Evolutionary conservation across 30 jellyfish, hydroid and myxozoan species (phyloP), one percentile per base, ranked within the genome.

Genomic region (Pseudorhiza aurosa): DNA sequence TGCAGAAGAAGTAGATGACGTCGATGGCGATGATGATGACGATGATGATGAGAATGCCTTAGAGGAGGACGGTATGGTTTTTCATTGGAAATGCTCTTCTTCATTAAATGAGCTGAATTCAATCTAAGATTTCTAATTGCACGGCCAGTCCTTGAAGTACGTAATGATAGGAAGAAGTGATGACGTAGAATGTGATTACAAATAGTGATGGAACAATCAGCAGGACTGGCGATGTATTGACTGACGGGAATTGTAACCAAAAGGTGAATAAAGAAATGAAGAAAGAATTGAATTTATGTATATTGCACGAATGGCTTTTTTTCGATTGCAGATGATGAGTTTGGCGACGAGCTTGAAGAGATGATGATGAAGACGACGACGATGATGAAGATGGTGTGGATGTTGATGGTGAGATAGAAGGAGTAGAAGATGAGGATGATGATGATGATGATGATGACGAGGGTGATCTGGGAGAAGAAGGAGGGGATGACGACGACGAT

Each of bases 361-460:
- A 46, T 0, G 97, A 88, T 44, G 97, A 53, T 33, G 96, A 35
- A 0, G 90, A 53, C 27, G 95, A 83, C 0, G 96, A 78, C 14
- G 97, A 64, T 21, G 97, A 69, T 12, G 95, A 58, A 45, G 95
- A 64, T 46, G 97, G 62, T 19, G 88, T n/a, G 8, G 93, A 65
- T 11, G 96, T 9, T 36, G 97, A 18, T n/a, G 90, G 31, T 19
- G 75, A 31, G 8, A 75, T 31, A 25, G 93, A 49, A 36, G 96
- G 77, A 8, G 97, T 22, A 8, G 90, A 22, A 17, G 97, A 21
- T 25, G 95, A 25, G 11, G 97, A 81, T 18, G 91, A 70, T 24
- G 97, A 88, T 11, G 90, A 88, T 60, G 97, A 88, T 22, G 97
- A 88, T 18, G 97, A 73, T 1, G 95, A 83, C 14, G 91, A 71